These are phyloP conservation scores for Limulus polyphemus DNA, from an alignment of 2,888 invertebrate genomes.

Conservation along the genomic window DNA sequence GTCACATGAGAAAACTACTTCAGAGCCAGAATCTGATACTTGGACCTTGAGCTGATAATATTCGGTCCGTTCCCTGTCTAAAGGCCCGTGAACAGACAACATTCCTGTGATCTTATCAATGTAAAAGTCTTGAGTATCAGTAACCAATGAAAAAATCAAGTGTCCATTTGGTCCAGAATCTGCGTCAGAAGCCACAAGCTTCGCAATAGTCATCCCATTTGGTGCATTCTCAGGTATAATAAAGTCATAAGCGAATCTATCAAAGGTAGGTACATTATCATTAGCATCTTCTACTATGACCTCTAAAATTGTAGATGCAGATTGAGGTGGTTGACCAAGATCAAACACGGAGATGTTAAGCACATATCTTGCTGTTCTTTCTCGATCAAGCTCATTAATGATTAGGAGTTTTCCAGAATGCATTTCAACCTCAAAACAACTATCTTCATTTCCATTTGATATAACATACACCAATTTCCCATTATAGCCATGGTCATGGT, in stretches of 20 bases:
- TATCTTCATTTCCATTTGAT: constrained; percentile 49
- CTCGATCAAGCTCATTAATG: constrained; percentile 76
- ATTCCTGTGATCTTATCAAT: constrained; percentile 65
- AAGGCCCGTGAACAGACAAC: constrained; percentile 55
- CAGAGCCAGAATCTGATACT: constrained; percentile 52
- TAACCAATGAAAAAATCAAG: constrained; percentile 57
- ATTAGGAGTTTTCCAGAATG: constrained; percentile 74
- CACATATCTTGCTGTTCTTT: constrained; percentile 66
- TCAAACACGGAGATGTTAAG: constrained; percentile 79
- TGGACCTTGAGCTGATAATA: constrained; percentile 63
- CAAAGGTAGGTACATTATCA: constrained; percentile 80
- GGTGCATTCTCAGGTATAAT: constrained; percentile 18
- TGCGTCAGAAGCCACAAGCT: constrained; percentile 66
- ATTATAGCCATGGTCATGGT: constrained; percentile 80
- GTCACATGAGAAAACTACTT: constrained; percentile 56
- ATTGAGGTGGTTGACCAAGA: constrained; percentile 61
- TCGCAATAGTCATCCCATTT: constrained; percentile 50
- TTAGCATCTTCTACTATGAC: constrained; percentile 74
- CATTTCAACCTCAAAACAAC: constrained; percentile 73
- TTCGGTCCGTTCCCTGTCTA: constrained; percentile 76
- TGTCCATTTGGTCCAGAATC: constrained; percentile 70
- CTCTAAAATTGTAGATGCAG: constrained; percentile 60
- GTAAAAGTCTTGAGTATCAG: constrained; percentile 59
- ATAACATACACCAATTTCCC: constrained; percentile 61
- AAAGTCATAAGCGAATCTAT: constrained; percentile 44